Percentiles rank a stretch among this genome's conserved stretches.
Evolutionary conservation across 2,888 invertebrate genomes (phyloP).

Genomic region (Parnassius mnemosyne): DNA sequence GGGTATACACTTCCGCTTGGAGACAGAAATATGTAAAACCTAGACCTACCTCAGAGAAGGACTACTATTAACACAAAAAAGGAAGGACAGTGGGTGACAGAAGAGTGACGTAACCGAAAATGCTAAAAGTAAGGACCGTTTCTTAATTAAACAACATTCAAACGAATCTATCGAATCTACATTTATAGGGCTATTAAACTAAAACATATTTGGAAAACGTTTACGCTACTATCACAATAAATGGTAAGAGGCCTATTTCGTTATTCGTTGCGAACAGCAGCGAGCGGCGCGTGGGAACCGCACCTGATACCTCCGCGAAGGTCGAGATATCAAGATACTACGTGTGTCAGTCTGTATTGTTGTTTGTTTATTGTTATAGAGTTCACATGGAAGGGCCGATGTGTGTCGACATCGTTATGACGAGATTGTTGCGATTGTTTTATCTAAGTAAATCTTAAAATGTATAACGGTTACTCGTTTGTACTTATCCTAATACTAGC

Average conservation of each 20-base stretch:
- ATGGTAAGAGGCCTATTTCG: slow-evolving; percentile 12
- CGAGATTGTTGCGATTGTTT: slow-evolving; percentile 17
- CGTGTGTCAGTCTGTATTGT: slow-evolving; percentile 20
- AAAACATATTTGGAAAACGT: slow-evolving; percentile 7
- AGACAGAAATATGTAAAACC: no score
- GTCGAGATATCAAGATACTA: slow-evolving; percentile 25
- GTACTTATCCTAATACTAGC: no score
- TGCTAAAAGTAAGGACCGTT: no score
- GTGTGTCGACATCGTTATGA: slow-evolving; percentile 19
- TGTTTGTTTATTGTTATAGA: slow-evolving; percentile 26
- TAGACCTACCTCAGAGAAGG: no score
- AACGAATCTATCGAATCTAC: not conserved
- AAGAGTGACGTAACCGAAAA: not conserved
- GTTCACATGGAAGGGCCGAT: slow-evolving; percentile 24
- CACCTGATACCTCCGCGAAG: slow-evolving; percentile 22
- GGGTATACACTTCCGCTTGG: no score
- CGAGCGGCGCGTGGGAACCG: slow-evolving; percentile 26
- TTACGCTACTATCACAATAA: slow-evolving; percentile 17
- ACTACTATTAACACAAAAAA: no score
- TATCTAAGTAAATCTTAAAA: not conserved
- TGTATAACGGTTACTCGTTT: no score
- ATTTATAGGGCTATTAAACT: not conserved
- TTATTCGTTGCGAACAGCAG: slow-evolving; percentile 17
- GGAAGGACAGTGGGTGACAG: not conserved
- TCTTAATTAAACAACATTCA: not conserved